phyloP scores from a whole-genome alignment of 2,888 invertebrate species.

The Pilophorus perplexus region DNA sequence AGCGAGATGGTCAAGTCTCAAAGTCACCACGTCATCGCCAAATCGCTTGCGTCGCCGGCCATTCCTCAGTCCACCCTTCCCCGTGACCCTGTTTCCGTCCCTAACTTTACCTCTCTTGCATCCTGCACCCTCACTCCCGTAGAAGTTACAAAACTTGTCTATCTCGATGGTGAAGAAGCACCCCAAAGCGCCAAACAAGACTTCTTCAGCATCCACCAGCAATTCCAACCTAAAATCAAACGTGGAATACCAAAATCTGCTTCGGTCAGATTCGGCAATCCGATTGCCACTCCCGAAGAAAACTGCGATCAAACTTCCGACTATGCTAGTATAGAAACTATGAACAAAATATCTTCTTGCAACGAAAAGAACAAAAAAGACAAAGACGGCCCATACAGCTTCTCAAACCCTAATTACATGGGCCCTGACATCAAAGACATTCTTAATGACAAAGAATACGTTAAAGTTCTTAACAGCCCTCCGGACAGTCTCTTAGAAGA shows the following conservation, averaged over 20 bases:
- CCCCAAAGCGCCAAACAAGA: conserved; percentile 50
- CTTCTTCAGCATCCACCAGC: conserved; percentile 57
- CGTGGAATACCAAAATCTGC: conserved; percentile 56
- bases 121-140: conserved; percentile 60
- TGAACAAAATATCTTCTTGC: conserved; percentile 55
- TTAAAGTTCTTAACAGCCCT: conserved; percentile 59
- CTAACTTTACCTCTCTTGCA: conserved; percentile 65
- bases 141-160: conserved; percentile 67
- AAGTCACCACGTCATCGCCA: conserved; percentile 54
- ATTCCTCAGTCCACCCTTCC: conserved; percentile 47
- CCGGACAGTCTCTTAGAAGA: conserved; percentile 65
- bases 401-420: conserved; percentile 74
- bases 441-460: conserved; percentile 51
- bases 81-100: conserved; percentile 70
- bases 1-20: conserved; percentile 59
- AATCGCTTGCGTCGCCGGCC: conserved; percentile 52
- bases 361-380: conserved; percentile 40
- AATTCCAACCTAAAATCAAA: conserved; percentile 55
- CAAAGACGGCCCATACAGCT: conserved; percentile 58
- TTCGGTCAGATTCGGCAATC: conserved; percentile 59
- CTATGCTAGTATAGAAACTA: conserved; percentile 69
- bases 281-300: conserved; percentile 48
- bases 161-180: conserved; percentile 67
- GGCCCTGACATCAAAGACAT: conserved; percentile 61
- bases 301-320: conserved; percentile 64